Evolutionary conservation across 2,888 invertebrate genomes (phyloP), one percentile per base, ranked within the genome.

Genomic region (Athripsodes cinereus): DNA sequence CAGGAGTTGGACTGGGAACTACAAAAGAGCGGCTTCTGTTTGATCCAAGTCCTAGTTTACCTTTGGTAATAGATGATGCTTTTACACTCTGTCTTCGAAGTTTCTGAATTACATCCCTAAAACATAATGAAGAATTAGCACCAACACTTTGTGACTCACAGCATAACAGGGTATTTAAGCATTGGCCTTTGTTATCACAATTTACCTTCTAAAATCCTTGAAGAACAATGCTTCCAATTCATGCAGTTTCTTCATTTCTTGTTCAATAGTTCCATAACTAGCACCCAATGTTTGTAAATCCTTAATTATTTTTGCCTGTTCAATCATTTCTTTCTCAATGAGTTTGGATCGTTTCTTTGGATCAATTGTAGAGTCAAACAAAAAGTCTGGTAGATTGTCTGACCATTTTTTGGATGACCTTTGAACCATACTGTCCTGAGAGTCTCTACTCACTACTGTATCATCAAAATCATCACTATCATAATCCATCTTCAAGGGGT

Each of bases 291-390:
- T 87, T 66, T 90, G 82, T 64, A 98, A 76, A 73, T 96, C 96
- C 70, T 92, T 94, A 62, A 98, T 95, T 56, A 95, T 90, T 76
- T 93, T 93, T 11, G 96, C 90, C 72, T 97, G 96, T 71, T 97
- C 96, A 69, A 93, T 94, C 94, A 99, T 96, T 76, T 96, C 96
- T 69, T 92, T 90, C 74, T 97, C 96, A 67, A 96, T 92, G 62
- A 96, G 81, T 69, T 92, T 89, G n/a, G 94, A 92, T 16, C 96
- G 83, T 69, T 90, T 87, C 69, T 87, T 87, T 13, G 91, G 86
- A 70, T 90, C 91, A 48, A 90, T 78, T 6, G 83, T 83, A 13
- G 87, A 83, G 76, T 92, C 92, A 68, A 90, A 88, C 54, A 91
- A 85, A 72, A 92, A 93, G 6, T 90, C 84, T 0, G 94, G 93